These are phyloP conservation scores for Rhabdornis inornatus DNA, from an alignment of 2,113 vertebrate genomes.

Conservation along the genomic window DNA sequence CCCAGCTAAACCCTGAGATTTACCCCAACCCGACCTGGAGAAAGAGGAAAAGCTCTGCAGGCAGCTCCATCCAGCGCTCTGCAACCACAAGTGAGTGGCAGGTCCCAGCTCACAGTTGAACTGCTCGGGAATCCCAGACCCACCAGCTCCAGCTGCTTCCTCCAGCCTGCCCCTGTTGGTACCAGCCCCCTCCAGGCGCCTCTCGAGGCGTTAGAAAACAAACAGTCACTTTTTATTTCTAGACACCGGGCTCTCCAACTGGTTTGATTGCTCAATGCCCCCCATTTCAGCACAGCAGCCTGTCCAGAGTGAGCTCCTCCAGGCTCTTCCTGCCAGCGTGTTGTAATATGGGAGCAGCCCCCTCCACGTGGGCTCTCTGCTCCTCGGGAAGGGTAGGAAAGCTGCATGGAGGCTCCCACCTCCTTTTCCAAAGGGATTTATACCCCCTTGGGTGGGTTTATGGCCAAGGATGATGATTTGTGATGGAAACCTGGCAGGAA, in stretches of 20 bases:
- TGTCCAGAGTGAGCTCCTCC: not conserved
- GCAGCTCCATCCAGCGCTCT: not conserved
- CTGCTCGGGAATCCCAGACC: not conserved
- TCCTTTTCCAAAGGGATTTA: not conserved
- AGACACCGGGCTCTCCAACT: constrained; percentile 45
- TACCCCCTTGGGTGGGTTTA: not conserved
- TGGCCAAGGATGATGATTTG: not conserved
- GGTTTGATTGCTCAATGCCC: constrained; percentile 59
- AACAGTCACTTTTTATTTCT: constrained; percentile 70
- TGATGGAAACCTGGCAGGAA: not conserved
- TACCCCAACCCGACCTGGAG: not conserved
- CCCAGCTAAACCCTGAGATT: not conserved
- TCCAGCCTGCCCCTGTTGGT: not conserved
- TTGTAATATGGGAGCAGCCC: constrained; percentile 10
- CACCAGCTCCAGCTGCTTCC: constrained; percentile 69
- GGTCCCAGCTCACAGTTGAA: constrained; percentile 42
- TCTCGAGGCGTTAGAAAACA: constrained; percentile 52
- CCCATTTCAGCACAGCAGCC: constrained; percentile 14
- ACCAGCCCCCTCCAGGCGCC: not conserved
- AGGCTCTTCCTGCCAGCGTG: not conserved
- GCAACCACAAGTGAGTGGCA: not conserved
- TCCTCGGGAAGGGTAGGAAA: not conserved
- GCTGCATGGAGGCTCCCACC: accelerated
- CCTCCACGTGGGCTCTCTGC: not conserved
- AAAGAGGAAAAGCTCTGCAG: not conserved